Conservation (phyloP, 2,888 invertebrate species). For the Mythimna vitellina region DNA sequence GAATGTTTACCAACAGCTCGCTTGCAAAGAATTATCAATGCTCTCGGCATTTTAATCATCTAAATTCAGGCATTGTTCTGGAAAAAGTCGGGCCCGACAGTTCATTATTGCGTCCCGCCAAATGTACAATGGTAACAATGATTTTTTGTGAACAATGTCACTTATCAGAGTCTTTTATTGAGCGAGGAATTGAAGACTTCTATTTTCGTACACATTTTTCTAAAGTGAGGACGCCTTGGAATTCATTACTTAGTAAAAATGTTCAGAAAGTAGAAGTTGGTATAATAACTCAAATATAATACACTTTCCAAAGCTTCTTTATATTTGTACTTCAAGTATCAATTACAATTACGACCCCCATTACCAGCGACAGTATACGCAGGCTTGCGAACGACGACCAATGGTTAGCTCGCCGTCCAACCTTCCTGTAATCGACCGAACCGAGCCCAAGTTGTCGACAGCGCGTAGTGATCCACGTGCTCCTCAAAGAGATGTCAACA, state of each 20-base stretch:
- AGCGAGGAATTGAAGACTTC: slow-evolving; percentile 21
- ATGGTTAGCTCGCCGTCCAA: no score
- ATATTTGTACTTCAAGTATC: no score
- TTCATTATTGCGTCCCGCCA: slow-evolving; percentile 44
- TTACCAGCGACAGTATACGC: no score
- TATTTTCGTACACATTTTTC: slow-evolving; percentile 8
- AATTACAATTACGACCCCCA: no score
- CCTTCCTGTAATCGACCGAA: no score
- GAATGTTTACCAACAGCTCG: slow-evolving; percentile 52
- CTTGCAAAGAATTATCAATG: slow-evolving; percentile 50
- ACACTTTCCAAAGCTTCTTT: no score
- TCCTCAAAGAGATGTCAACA: no score
- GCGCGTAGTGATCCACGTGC: no score
- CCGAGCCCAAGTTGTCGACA: no score
- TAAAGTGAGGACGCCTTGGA: neutral
- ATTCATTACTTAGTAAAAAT: slow-evolving; percentile 11
- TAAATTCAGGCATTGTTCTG: slow-evolving; percentile 56
- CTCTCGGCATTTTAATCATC: slow-evolving; percentile 59
- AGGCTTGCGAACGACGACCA: no score
- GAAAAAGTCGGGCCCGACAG: slow-evolving; percentile 41
- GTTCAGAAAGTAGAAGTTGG: no score
- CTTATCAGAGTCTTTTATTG: slow-evolving; percentile 40
- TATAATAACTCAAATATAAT: no score
- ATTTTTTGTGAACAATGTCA: slow-evolving; percentile 39
- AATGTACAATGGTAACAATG: slow-evolving; percentile 47